These are phyloP conservation scores for Orchestia grillus DNA, from an alignment of 1,140 invertebrate genomes.

Conservation along the genomic window DNA sequence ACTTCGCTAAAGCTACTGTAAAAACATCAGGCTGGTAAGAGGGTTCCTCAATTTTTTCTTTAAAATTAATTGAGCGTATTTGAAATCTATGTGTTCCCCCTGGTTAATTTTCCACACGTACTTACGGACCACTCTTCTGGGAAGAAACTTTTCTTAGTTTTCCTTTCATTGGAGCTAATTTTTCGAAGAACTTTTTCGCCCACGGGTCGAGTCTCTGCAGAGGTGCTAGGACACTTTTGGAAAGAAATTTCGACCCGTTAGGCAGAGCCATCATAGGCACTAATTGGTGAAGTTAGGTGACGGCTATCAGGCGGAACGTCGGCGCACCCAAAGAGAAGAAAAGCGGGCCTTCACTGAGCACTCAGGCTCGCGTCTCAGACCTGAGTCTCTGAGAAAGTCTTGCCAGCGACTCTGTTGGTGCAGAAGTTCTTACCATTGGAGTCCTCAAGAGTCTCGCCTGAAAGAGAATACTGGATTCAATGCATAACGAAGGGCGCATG, in stretches of 20 bases:
- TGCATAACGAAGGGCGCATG: background rate
- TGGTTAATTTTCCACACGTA: background rate
- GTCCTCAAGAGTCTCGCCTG: background rate
- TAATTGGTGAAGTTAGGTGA: conserved; percentile 33
- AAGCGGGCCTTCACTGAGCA: background rate
- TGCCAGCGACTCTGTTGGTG: background rate
- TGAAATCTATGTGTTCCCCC: background rate
- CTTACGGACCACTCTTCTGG: background rate
- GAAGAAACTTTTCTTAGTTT: background rate
- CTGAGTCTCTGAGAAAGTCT: background rate
- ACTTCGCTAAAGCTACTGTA: background rate
- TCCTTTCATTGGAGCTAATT: background rate
- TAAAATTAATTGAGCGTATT: background rate
- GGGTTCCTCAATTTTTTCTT: background rate
- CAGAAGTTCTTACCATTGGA: background rate
- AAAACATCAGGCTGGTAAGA: background rate
- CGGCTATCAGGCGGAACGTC: background rate
- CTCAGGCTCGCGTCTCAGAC: background rate
- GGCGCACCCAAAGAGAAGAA: background rate
- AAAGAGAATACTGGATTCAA: background rate
- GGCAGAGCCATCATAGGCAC: background rate
- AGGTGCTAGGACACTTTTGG: background rate
- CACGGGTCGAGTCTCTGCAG: background rate
- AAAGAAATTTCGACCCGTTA: background rate
- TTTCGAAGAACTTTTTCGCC: background rate